A percentile compares a stretch with the other conserved stretches of the same genome.
phyloP scores from a whole-genome alignment of 2,888 invertebrate species.

The Petrolisthes cinctipes region DNA sequence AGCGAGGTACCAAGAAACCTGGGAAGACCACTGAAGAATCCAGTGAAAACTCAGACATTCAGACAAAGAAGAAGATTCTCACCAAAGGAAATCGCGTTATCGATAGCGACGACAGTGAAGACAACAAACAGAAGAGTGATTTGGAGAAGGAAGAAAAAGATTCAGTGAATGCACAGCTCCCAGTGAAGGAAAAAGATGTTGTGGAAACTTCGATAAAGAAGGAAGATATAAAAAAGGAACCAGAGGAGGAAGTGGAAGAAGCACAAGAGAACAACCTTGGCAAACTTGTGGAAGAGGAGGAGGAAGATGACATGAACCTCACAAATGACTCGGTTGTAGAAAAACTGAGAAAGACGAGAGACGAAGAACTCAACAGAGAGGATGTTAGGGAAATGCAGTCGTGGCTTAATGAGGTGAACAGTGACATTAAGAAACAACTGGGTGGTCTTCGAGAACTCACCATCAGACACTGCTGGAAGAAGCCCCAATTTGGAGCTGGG shows the following conservation, averaged over 20 bases:
- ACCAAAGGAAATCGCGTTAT: slow-evolving; percentile 42
- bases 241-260: slow-evolving; percentile 17
- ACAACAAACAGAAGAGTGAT: slow-evolving; percentile 24
- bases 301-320: slow-evolving; percentile 12
- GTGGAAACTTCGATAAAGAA: background rate
- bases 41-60: slow-evolving; percentile 51
- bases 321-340: slow-evolving; percentile 51
- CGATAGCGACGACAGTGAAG: slow-evolving; percentile 49
- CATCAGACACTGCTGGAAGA: slow-evolving; percentile 59
- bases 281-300: slow-evolving; percentile 3
- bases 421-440: slow-evolving; percentile 57
- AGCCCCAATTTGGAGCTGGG: slow-evolving; percentile 60
- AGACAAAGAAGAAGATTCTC: slow-evolving; percentile 45
- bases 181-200: slow-evolving; percentile 1
- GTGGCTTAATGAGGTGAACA: slow-evolving; percentile 51
- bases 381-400: slow-evolving; percentile 57
- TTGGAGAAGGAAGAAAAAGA: slow-evolving; percentile 16
- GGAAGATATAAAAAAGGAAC: background rate
- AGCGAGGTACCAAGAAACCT: slow-evolving; percentile 32
- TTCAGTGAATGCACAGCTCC: background rate
- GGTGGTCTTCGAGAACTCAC: slow-evolving; percentile 54
- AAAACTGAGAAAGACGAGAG: slow-evolving; percentile 56
- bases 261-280: slow-evolving; percentile 22
- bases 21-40: slow-evolving; percentile 47
- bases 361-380: slow-evolving; percentile 58